These are phyloP conservation scores for Lepidonotus clava DNA, from an alignment of 2,888 invertebrate genomes.

Conservation along the genomic window DNA sequence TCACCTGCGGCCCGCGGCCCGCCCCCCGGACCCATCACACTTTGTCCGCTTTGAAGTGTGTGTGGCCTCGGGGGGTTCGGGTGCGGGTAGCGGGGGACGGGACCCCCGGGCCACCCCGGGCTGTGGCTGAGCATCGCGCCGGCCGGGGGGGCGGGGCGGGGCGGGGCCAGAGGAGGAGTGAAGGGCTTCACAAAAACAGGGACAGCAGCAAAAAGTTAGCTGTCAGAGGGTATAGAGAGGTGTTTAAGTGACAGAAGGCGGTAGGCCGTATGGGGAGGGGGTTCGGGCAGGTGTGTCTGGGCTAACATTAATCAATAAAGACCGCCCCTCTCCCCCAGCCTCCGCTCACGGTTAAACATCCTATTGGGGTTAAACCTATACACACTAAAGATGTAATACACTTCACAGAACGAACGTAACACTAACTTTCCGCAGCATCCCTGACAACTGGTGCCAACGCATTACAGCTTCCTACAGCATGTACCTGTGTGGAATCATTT, in stretches of 20 bases:
- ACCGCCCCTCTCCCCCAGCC: background rate
- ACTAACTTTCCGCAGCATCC: background rate
- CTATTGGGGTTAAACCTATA: constrained; percentile 10
- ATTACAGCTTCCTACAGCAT: too few relatives aligned
- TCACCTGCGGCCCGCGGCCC: background rate
- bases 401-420: too few relatives aligned
- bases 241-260: too few relatives aligned
- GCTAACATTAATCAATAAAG: background rate
- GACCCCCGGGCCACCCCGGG: background rate
- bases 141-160: background rate
- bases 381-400: too few relatives aligned
- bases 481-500: too few relatives aligned
- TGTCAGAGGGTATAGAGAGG: too few relatives aligned
- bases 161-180: too few relatives aligned
- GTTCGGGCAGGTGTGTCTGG: background rate
- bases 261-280: background rate
- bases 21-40: constrained; percentile 12
- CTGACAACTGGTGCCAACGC: background rate
- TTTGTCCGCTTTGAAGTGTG: background rate
- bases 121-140: constrained; percentile 5
- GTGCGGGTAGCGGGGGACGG: too few relatives aligned
- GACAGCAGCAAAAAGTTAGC: too few relatives aligned
- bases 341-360: background rate
- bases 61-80: background rate
- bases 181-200: too few relatives aligned